These are phyloP conservation scores for Heloderma charlesbogerti DNA, from an alignment of 2,113 vertebrate genomes.

Conservation along the genomic window DNA sequence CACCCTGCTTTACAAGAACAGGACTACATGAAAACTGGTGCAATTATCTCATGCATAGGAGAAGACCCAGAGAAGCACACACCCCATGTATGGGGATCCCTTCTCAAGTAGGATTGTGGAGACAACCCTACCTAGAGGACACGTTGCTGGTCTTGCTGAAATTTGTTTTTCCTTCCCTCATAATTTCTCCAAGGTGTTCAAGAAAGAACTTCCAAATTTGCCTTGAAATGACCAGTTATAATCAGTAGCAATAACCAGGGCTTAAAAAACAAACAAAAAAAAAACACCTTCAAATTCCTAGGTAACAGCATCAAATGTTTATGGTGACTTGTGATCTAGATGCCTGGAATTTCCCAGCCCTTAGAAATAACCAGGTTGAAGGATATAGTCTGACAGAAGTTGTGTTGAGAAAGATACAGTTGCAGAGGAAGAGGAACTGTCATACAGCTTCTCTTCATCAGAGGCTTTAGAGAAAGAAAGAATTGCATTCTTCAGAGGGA, in stretches of 20 bases:
- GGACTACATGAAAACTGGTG: not conserved
- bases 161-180: not conserved
- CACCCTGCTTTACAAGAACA: not conserved
- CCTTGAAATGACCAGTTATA: not conserved
- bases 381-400: constrained; percentile 18
- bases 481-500: fast-evolving
- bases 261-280: not conserved
- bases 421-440: constrained; percentile 5
- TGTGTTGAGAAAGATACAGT: not conserved
- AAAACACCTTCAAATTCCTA: not conserved
- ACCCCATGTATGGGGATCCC: not conserved
- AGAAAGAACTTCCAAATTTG: not conserved
- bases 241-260: not conserved
- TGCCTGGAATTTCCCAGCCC: constrained; percentile 52
- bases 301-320: constrained; percentile 42
- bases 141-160: not conserved
- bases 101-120: not conserved
- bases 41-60: not conserved
- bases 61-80: not conserved
- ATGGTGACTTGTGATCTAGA: constrained; percentile 63
- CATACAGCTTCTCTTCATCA: constrained; percentile 19
- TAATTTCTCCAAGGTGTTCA: not conserved
- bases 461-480: constrained; percentile 11
- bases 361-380: constrained; percentile 57
- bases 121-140: not conserved